Percentiles rank a stretch among this genome's conserved stretches.
These are phyloP conservation scores for Caenorhabditis tropicalis DNA, from an alignment of 1,140 invertebrate species.

Conservation along the genomic window DNA sequence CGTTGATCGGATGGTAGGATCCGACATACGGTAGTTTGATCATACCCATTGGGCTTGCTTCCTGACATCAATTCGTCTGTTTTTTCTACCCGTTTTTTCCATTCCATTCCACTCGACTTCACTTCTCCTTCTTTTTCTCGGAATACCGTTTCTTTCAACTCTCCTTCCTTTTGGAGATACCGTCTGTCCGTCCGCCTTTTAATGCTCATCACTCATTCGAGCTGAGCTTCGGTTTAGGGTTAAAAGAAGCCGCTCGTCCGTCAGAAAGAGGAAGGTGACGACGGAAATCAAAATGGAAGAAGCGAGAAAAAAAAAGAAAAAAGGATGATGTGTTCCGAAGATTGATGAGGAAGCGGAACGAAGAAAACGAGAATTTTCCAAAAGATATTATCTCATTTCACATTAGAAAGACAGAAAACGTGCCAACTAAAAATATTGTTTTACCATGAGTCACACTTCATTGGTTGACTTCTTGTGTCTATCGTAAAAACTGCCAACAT, in stretches of 20 bases:
- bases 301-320: too few relatives aligned
- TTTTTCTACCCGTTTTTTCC: background rate
- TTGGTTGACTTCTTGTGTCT: too few relatives aligned
- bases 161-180: background rate
- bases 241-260: background rate
- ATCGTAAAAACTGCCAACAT: too few relatives aligned
- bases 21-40: too few relatives aligned
- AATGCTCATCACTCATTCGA: constrained; percentile 36
- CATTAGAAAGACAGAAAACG: too few relatives aligned
- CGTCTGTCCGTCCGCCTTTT: background rate
- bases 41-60: too few relatives aligned
- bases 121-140: background rate
- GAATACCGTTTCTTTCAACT: background rate
- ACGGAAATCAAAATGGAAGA: background rate
- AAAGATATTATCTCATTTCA: too few relatives aligned
- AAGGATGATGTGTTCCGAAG: background rate
- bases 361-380: too few relatives aligned
- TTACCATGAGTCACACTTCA: too few relatives aligned
- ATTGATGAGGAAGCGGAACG: background rate
- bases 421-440: too few relatives aligned
- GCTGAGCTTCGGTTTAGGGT: background rate
- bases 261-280: background rate
- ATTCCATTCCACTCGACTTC: too few relatives aligned
- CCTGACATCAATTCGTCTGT: background rate
- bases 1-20: too few relatives aligned